Percentiles rank a stretch among this genome's conserved stretches.
Evolutionary conservation across 2,113 vertebrate species (phyloP).

Genomic region (Lethenteron reissneri): DNA sequence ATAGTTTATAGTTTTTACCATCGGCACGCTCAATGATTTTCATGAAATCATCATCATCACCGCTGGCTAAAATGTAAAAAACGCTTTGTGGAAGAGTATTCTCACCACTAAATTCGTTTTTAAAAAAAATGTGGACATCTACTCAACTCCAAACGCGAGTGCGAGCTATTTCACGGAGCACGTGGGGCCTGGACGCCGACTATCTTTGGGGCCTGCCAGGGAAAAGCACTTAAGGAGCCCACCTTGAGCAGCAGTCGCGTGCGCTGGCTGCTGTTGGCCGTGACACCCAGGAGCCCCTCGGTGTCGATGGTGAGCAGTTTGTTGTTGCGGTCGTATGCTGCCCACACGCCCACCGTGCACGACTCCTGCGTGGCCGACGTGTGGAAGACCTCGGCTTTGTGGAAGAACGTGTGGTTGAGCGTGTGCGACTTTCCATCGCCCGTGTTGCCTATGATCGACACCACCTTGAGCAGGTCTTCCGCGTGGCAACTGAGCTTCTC

Average conservation of each 20-base stretch:
- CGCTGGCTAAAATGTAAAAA: no score
- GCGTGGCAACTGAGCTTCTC: conserved; percentile 48
- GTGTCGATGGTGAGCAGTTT: conserved; percentile 76
- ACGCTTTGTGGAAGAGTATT: no score
- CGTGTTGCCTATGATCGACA: conserved; percentile 95
- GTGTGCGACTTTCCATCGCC: conserved; percentile 97
- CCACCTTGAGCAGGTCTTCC: conserved; percentile 82
- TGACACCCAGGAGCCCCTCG: conserved; percentile 76
- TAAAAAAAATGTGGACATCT: no score
- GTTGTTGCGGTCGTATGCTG: conserved; percentile 69
- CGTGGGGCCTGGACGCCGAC: no score
- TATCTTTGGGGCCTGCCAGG: no score
- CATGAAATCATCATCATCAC: no score
- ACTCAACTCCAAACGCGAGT: no score
- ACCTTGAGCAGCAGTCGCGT: conserved; percentile 87
- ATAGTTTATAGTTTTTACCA: no score
- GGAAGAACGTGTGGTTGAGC: conserved; percentile 91
- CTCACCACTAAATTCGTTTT: no score
- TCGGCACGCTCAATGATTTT: no score
- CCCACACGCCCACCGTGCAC: conserved; percentile 92
- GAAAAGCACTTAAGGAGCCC: conserved; percentile 1
- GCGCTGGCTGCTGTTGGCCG: conserved; percentile 72
- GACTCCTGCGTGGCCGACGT: conserved; percentile 89
- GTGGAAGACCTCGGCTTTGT: conserved; percentile 83
- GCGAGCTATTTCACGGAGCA: no score